Base-by-base conservation (phyloP, 2,888 invertebrate genomes). In the Tachina grossa region DNA sequence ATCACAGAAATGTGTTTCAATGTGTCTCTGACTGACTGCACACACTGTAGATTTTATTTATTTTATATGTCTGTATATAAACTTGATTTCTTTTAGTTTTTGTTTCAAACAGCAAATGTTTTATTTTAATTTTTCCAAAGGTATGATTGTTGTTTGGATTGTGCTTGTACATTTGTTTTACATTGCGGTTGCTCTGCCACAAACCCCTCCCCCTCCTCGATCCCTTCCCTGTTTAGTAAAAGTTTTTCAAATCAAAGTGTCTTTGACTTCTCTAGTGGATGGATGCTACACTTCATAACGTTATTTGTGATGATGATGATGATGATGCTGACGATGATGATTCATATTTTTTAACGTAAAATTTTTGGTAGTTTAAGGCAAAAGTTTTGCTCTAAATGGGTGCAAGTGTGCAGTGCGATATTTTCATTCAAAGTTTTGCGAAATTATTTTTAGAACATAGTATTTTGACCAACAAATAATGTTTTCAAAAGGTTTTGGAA, bases 151-250 rank as follows among this genome's bases (percentile, higher is more conserved):
- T 71, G 65, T 68, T 79, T 69, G 61, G 59, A 41, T 84, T 65
- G 65, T 72, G 72, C 72, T 84, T 65, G 65, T 72, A 80, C 72
- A 80, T 84, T 79, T 75, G 74, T 69, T 84, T 79, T 71, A 63
- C 72, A 43, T 69, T 84, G 84, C 68, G 84, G 84, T 79, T 79
- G 68, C 53, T n/a, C 47, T 31, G 16, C 47, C 41, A 47, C 53
- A 53, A 43, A 43, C 9, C n/a, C 68, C 47, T 16, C 5, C 14
- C 5, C 2, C 14, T 1, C 14, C 39, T 39, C 11, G 13, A 39
- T 57, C 31, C 14, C 57, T 53, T n/a, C 5, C 41, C 31, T 19
- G 49, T 39, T 63, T 53, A n/a, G 19, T 55, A 47, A 61, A 55
- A 72, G 47, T 72, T 80, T 65, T 49, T 22, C 31, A 31, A 31